Conservation (phyloP, 2,888 invertebrate genomes). For the Oasisia sp. region DNA sequence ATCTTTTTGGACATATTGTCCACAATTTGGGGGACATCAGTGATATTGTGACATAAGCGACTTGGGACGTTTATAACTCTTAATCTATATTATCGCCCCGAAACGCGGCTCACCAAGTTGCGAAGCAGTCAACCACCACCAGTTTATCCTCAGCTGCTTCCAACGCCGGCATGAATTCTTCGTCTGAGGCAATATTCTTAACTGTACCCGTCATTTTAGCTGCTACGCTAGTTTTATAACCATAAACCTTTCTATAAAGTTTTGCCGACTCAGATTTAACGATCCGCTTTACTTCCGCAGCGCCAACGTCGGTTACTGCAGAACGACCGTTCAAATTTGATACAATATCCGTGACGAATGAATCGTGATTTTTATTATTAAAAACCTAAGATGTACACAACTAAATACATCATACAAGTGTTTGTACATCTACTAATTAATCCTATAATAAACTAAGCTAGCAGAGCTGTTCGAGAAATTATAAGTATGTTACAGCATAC, state of each 20-base stretch:
- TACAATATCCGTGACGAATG: neutral
- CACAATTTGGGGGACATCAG: too few relatives aligned
- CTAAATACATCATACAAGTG: neutral
- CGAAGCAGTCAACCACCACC: conserved; percentile 94
- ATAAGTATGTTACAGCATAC: too few relatives aligned
- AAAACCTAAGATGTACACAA: neutral
- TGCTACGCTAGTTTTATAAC: neutral
- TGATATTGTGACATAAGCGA: too few relatives aligned
- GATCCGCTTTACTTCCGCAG: neutral
- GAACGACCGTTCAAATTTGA: neutral
- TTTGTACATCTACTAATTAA: neutral
- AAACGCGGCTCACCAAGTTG: conserved; percentile 79
- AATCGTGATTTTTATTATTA: neutral
- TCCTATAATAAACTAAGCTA: neutral
- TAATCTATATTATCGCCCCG: conserved; percentile 26
- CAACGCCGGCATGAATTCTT: conserved; percentile 39
- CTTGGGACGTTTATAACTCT: too few relatives aligned
- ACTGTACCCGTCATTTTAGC: conserved; percentile 34
- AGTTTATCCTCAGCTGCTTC: conserved; percentile 84
- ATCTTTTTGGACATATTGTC: too few relatives aligned
- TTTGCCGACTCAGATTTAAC: neutral
- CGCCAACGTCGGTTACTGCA: neutral
- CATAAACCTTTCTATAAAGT: neutral
- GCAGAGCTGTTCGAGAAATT: too few relatives aligned
- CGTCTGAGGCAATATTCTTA: conserved; percentile 35